A percentile compares a stretch with the other conserved stretches of the same genome.
These are phyloP conservation scores for Nannoperca obscura DNA, from an alignment of 2,797 vertebrate genomes.

Conservation along the genomic window DNA sequence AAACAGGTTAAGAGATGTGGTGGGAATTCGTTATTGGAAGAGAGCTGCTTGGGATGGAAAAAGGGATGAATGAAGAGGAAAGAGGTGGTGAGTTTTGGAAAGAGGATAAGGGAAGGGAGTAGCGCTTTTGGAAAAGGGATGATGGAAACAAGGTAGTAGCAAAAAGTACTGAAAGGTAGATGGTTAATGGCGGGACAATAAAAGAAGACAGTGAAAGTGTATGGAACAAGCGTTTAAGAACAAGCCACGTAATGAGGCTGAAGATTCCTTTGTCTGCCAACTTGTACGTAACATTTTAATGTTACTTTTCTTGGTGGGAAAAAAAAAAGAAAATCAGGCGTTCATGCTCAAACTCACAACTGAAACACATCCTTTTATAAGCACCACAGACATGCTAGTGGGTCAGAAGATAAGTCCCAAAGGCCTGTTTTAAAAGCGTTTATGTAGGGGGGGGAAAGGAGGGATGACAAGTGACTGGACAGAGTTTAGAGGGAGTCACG, in stretches of 20 bases:
- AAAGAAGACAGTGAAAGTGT: slow-evolving; percentile 25
- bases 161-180: slow-evolving; percentile 34
- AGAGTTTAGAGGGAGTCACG: slow-evolving; percentile 40
- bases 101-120: slow-evolving; percentile 18
- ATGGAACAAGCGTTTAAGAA: slow-evolving; percentile 35
- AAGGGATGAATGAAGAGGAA: slow-evolving; percentile 15
- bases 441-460: slow-evolving; percentile 6
- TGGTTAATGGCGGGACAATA: slow-evolving; percentile 26
- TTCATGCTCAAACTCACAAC: slow-evolving; percentile 5
- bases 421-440: slow-evolving; percentile 29
- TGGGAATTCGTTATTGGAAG: neutral
- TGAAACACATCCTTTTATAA: slow-evolving; percentile 32
- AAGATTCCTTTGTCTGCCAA: slow-evolving; percentile 32
- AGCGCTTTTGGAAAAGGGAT: slow-evolving; percentile 29
- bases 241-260: neutral
- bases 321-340: slow-evolving; percentile 10
- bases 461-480: slow-evolving; percentile 36
- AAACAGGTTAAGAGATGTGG: slow-evolving; percentile 20
- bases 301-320: slow-evolving; percentile 12
- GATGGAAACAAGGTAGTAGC: slow-evolving; percentile 5
- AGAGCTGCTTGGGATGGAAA: slow-evolving; percentile 41
- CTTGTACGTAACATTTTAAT: slow-evolving; percentile 16
- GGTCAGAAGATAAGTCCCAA: slow-evolving; percentile 17
- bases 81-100: slow-evolving; percentile 40
- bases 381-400: slow-evolving; percentile 1